Percentiles rank a stretch among this genome's conserved stretches.
Evolutionary conservation across 1,140 invertebrate genomes (phyloP).

Genomic region (Lepidurus couesii): DNA sequence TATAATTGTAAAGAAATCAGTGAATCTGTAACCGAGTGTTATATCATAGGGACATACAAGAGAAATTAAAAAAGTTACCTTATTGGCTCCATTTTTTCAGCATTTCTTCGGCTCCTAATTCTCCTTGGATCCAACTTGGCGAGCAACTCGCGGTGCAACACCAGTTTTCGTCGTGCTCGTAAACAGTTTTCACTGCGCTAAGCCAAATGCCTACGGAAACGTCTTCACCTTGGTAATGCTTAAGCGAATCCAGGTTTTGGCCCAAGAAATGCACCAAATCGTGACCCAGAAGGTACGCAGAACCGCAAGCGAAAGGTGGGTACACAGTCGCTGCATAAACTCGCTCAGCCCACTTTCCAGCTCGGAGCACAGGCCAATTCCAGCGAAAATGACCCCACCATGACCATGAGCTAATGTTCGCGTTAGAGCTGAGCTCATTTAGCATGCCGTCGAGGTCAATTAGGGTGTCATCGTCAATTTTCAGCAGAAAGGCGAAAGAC

Average conservation of each 20-base stretch:
- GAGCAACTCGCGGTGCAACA: background rate
- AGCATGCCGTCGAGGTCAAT: background rate
- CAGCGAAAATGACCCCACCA: background rate
- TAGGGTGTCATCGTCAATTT: background rate
- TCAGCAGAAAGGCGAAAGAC: background rate
- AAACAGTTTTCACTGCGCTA: background rate
- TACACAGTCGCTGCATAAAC: background rate
- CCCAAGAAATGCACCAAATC: background rate
- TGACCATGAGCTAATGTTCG: background rate
- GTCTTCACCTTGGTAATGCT: background rate
- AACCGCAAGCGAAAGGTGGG: background rate
- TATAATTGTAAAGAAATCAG: slow-evolving; percentile 12
- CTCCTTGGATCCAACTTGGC: background rate
- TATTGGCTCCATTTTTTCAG: background rate
- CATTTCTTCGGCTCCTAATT: background rate
- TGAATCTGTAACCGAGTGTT: background rate
- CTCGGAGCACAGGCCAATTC: slow-evolving; percentile 6
- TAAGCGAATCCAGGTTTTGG: background rate
- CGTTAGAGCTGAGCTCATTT: background rate
- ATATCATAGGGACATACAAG: background rate
- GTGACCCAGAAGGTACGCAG: background rate
- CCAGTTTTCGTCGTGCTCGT: background rate
- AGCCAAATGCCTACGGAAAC: background rate
- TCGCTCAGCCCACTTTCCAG: background rate
- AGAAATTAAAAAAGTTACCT: background rate